Base-by-base conservation (phyloP, 2,888 invertebrate species). In the Euspilapteryx auroguttella region DNA sequence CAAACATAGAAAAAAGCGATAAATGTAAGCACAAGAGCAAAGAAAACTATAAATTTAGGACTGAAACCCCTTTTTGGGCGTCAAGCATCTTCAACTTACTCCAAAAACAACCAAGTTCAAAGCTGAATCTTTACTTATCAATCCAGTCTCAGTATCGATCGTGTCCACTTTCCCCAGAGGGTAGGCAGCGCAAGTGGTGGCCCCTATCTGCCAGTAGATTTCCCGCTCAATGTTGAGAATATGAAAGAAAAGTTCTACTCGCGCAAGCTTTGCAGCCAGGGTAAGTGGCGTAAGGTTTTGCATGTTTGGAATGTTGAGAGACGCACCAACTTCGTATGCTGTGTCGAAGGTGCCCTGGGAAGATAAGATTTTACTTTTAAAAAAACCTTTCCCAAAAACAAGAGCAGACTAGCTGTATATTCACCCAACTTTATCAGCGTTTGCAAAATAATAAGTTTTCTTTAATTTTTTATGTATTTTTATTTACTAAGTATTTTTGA, bases 161-260 rank as follows among this genome's bases (percentile, higher is more conserved):
- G 97, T 97, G 50, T 99, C 98, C 20, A 97, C 89, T 62, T 93
- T 90, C 0, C 89, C 87, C 27, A 99, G 65, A 0, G 98, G 97
- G 65, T 98, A 98, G 0, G 97, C 97, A 0, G 97, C 96, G 56
- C 96, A 98, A 0, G 95, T 95, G 3, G 98, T 93, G 35, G 93
- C 89, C 1, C 94, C 94, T 39, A 94, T 89, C 57, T 95, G 94
- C 98, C 98, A 98, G 56, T 95, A 95, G 40, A 96, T 94, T 69
- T 97, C 95, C 15, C 97, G 69, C 54, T 96, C 95, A 35, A 97
- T 87, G 62, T 96, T 95, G 49, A 98, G 77, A 39, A 99, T 96
- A 49, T 97, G 96, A 50, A 96, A 94, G 65, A 98, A 99, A 80
- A 99, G 88, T 58, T 96, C 95, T 12, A 91, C 90, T 25, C 91